Evolutionary conservation across 2,888 invertebrate species (phyloP).

Genomic region (Atherix ibis): DNA sequence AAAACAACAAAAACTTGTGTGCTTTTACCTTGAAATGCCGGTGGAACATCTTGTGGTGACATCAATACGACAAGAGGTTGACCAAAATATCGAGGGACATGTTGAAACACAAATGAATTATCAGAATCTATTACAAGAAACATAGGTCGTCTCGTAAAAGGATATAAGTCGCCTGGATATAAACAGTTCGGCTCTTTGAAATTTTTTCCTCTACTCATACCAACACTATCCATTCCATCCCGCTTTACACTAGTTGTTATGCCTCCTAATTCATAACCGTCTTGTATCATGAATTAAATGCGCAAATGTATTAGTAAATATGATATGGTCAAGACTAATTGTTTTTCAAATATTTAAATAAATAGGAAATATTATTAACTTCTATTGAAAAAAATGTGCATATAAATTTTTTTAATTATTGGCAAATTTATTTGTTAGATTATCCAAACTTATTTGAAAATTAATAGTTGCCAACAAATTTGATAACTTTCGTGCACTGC

Average conservation of each 20-base stretch:
- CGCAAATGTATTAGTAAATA: no score
- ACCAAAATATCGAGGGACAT: slow-evolving; percentile 81
- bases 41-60: slow-evolving; percentile 83
- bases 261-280: slow-evolving; percentile 84
- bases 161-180: slow-evolving; percentile 86
- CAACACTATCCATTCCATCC: slow-evolving; percentile 40
- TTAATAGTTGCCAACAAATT: no score
- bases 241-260: slow-evolving; percentile 75
- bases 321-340: neutral
- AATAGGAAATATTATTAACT: no score
- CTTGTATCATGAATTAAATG: no score
- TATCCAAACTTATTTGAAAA: no score
- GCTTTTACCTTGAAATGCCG: slow-evolving; percentile 57
- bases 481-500: no score
- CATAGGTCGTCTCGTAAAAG: slow-evolving; percentile 81
- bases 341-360: neutral
- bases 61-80: slow-evolving; percentile 85
- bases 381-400: no score
- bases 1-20: slow-evolving; percentile 1
- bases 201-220: slow-evolving; percentile 30
- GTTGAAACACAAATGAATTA: slow-evolving; percentile 84
- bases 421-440: no score
- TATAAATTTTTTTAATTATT: no score
- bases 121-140: slow-evolving; percentile 92
- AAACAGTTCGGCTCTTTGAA: slow-evolving; percentile 60